A percentile compares a stretch with the other conserved stretches of the same genome.
phyloP scores from a whole-genome alignment of 2,113 vertebrate species.

The Psilopsiagon aurifrons region DNA sequence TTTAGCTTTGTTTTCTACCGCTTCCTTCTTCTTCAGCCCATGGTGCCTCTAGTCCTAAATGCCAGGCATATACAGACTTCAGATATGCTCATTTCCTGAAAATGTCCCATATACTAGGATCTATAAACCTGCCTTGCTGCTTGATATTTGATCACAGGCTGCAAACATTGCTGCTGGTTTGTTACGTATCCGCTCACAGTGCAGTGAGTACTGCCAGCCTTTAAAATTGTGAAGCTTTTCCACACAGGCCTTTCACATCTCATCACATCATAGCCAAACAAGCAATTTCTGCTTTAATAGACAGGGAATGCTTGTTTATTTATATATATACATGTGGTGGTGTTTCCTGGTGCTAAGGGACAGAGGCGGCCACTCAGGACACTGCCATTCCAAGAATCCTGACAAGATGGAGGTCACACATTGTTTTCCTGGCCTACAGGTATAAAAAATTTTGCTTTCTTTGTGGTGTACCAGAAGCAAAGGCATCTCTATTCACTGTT shows the following conservation, averaged over 20 bases:
- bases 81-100: background rate
- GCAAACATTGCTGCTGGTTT: background rate
- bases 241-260: background rate
- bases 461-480: background rate
- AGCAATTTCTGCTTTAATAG: background rate
- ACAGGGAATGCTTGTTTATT: background rate
- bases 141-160: background rate
- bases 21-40: background rate
- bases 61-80: background rate
- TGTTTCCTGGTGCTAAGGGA: background rate
- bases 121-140: background rate
- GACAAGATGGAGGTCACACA: background rate
- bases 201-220: background rate
- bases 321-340: fast-evolving
- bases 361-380: background rate
- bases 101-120: background rate
- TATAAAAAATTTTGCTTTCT: background rate
- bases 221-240: background rate
- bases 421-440: background rate
- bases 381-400: background rate
- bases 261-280: background rate
- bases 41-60: background rate
- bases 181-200: background rate
- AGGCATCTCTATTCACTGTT: background rate
- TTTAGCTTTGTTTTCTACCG: background rate